Evolutionary conservation across 1,140 invertebrate species (phyloP), one percentile per base, ranked within the genome.

Genomic region (Euura lappo): DNA sequence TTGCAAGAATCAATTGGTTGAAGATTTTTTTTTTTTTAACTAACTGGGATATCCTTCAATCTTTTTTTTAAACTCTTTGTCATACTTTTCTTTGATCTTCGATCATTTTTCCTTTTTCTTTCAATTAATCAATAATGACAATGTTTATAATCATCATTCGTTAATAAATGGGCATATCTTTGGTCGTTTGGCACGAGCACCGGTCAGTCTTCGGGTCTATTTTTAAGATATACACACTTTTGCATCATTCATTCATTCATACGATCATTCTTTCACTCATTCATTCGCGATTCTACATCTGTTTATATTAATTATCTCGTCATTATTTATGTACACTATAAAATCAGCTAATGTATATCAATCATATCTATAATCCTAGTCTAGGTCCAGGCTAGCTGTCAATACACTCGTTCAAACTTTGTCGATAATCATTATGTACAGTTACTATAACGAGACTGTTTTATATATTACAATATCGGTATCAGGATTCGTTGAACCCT

Each of bases 121-220:
- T 3, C 51, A 60, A 28, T 28, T 28, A 28, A 28, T 28, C 28
- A 28, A 28, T 28, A 28, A 28, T 28, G 28, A 28, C 28, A 28
- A 28, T 28, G 1, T 28, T 28, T 28, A 28, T 28, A 28, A 28
- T 28, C 28, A 28, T 80, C 72, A 73, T 6, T 60, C 75, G 75
- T 71, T 4, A 70, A 71, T 74, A 72, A 76, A 78, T 73, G 72
- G 76, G 78, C 70, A 74, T 77, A 77, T 87, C 84, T 87, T 87
- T 86, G 86, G 86, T 87, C 85, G 82, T 79, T 85, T 85, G 83
- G 85, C 81, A 84, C 79, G 80, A 83, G 81, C 84, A 82, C 82
- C 81, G 80, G 83, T 87, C 86, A 87, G 85, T 87, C 85, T 86
- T 87, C 79, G 80, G 76, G 80, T 85, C 80, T 81, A 79, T 80